phyloP scores from a whole-genome alignment of 1,140 invertebrate species.

The Hesperophylax magnus region DNA sequence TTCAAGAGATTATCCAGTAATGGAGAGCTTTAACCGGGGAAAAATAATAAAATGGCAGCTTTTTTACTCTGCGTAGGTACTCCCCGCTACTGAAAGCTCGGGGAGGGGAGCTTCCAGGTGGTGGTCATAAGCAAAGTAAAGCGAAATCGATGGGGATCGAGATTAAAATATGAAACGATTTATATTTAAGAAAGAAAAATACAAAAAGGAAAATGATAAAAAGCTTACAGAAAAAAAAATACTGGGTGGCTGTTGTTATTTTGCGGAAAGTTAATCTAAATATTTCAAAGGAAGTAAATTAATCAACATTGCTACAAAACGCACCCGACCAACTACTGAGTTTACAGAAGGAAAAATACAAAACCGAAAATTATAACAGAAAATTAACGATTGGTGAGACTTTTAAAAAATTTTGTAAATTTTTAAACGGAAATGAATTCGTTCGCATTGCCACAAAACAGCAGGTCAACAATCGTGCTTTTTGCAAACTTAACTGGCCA shows the following conservation, averaged over 20 bases:
- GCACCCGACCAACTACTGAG: too few relatives aligned
- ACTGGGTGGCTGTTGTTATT: neutral
- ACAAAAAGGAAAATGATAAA: neutral
- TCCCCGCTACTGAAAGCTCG: neutral
- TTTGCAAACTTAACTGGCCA: neutral
- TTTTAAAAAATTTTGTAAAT: too few relatives aligned
- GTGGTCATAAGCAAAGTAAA: neutral
- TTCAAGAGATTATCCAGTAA: constrained; percentile 2
- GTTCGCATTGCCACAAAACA: too few relatives aligned
- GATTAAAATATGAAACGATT: neutral
- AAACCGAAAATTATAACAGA: too few relatives aligned
- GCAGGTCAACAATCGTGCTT: neutral
- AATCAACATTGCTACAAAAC: too few relatives aligned
- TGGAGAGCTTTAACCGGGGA: neutral
- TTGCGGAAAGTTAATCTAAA: too few relatives aligned
- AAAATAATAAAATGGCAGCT: constrained; percentile 12
- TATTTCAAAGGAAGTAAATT: too few relatives aligned
- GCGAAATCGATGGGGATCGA: neutral
- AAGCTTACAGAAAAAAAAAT: neutral
- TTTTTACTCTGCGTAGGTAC: neutral
- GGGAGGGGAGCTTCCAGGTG: neutral
- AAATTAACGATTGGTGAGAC: too few relatives aligned
- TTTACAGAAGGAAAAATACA: too few relatives aligned
- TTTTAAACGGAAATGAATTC: too few relatives aligned
- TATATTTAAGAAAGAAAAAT: neutral